phyloP scores from a whole-genome alignment of 2,888 invertebrate species.

The Chrysina gloriosa region DNA sequence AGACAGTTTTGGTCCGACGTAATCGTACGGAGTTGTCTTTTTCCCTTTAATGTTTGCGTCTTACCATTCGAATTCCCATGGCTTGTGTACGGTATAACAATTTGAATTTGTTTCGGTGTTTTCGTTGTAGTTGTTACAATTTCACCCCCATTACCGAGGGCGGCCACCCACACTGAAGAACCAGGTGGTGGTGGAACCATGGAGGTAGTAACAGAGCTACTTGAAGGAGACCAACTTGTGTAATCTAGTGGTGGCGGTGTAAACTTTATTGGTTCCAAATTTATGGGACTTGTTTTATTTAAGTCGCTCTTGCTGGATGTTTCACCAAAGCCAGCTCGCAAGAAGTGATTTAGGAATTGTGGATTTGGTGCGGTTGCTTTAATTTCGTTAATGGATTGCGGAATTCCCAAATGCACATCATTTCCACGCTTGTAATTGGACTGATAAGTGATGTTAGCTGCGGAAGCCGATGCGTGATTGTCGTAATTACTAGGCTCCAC shows the following conservation, averaged over 20 bases:
- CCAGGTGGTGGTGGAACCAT: slow-evolving; percentile 55
- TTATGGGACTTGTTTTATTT: slow-evolving; percentile 39
- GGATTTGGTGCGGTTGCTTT: slow-evolving; percentile 39
- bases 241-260: slow-evolving; percentile 50
- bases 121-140: slow-evolving; percentile 62
- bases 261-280: slow-evolving; percentile 49
- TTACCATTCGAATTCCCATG: slow-evolving; percentile 26
- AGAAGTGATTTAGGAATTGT: slow-evolving; percentile 31
- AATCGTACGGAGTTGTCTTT: slow-evolving; percentile 64
- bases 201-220: slow-evolving; percentile 47
- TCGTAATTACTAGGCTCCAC: slow-evolving; percentile 63
- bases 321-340: slow-evolving; percentile 38
- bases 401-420: slow-evolving; percentile 48
- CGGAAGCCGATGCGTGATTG: slow-evolving; percentile 67
- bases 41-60: slow-evolving; percentile 58
- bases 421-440: slow-evolving; percentile 52
- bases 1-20: slow-evolving; percentile 49
- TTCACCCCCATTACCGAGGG: slow-evolving; percentile 44
- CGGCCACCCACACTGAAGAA: slow-evolving; percentile 56
- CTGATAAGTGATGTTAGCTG: slow-evolving; percentile 54
- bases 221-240: slow-evolving; percentile 41
- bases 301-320: slow-evolving; percentile 31
- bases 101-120: slow-evolving; percentile 78
- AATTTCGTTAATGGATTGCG: slow-evolving; percentile 47
- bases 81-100: slow-evolving; percentile 84